Evolutionary conservation across 1,140 invertebrate species (phyloP).

Genomic region (Acyrthosiphon pisum): DNA sequence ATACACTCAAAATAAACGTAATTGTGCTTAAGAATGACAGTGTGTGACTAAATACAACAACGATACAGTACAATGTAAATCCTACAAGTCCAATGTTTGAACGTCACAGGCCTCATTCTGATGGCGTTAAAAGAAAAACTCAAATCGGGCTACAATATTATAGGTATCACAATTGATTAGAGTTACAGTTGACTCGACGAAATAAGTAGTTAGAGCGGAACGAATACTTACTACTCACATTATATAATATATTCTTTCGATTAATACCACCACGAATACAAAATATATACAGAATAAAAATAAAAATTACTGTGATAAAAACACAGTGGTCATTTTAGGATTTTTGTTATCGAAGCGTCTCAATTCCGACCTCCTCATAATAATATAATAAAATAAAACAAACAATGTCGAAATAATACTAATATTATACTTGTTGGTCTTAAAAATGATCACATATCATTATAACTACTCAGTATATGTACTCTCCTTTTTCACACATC

Average conservation of each 20-base stretch:
- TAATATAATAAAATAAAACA: not conserved
- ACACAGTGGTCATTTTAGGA: not conserved
- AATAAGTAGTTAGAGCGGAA: not conserved
- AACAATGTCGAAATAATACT: not conserved
- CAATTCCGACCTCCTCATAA: not conserved
- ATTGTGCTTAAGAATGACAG: not conserved
- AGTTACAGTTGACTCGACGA: not conserved
- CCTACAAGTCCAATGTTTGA: not conserved
- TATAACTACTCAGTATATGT: not conserved
- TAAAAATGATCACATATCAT: not conserved
- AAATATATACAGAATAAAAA: not conserved
- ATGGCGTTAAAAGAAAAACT: not conserved
- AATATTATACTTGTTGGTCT: not conserved
- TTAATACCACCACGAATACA: not conserved
- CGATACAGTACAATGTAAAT: not conserved
- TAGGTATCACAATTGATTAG: not conserved
- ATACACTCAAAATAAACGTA: not conserved
- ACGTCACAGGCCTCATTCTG: not conserved
- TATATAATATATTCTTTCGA: no score
- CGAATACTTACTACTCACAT: not conserved
- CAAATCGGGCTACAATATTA: not conserved
- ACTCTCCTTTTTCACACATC: not conserved
- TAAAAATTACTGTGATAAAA: not conserved
- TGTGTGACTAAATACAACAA: not conserved
- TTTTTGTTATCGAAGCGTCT: not conserved